phyloP scores from a whole-genome alignment of 2,113 vertebrate species.

The Hystrix brachyura region DNA sequence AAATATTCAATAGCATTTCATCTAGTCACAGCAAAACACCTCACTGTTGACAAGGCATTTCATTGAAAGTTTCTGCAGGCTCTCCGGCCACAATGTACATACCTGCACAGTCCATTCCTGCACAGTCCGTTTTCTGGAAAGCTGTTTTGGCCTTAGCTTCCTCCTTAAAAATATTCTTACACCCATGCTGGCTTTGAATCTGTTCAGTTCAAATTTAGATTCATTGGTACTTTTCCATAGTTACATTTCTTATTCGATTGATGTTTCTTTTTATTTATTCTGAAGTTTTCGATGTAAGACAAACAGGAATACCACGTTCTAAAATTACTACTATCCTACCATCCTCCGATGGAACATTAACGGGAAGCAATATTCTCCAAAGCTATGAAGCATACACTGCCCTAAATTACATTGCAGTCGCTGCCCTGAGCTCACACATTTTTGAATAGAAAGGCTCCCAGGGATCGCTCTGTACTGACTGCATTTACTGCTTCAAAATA shows the following conservation, averaged over 20 bases:
- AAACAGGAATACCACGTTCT: constrained; percentile 87
- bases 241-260: constrained; percentile 79
- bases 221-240: constrained; percentile 81
- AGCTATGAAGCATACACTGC: constrained; percentile 89
- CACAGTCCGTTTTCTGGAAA: constrained; percentile 56
- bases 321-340: constrained; percentile 88
- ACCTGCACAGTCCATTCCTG: constrained; percentile 80
- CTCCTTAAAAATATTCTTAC: constrained; percentile 75
- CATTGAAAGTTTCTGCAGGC: constrained; percentile 64
- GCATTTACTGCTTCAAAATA: constrained; percentile 90
- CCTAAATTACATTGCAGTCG: constrained; percentile 89
- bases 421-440: constrained; percentile 87
- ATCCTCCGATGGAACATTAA: constrained; percentile 87
- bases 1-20: background rate
- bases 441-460: constrained; percentile 89
- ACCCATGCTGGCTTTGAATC: constrained; percentile 72
- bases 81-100: constrained; percentile 48
- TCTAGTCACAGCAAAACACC: background rate
- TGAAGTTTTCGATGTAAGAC: constrained; percentile 86
- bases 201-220: constrained; percentile 78
- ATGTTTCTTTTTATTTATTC: constrained; percentile 87
- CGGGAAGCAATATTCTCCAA: constrained; percentile 89
- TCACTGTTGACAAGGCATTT: constrained; percentile 57
- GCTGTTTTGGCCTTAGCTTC: constrained; percentile 71
- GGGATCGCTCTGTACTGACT: constrained; percentile 84